Conservation (phyloP, 2,888 invertebrate genomes). For the Drosophila tanythrix region DNA sequence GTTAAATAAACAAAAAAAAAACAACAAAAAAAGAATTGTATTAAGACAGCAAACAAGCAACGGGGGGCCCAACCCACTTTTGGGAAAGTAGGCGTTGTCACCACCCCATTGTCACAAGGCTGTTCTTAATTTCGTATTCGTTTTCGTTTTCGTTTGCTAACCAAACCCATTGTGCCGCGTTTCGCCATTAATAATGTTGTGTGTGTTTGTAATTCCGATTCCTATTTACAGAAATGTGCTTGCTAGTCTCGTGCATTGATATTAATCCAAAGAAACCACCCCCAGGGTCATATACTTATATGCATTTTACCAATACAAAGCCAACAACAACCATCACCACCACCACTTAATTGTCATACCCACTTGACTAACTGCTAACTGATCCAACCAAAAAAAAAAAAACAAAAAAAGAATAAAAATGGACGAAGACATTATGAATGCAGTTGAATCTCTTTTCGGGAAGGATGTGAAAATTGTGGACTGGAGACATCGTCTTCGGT, state of each 20-base stretch:
- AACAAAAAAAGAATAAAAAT: conserved; percentile 73
- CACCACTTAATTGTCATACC: conserved; percentile 47
- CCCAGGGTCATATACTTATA: conserved; percentile 63
- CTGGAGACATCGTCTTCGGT: conserved; percentile 90
- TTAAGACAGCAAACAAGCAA: conserved; percentile 19
- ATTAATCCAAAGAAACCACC: conserved; percentile 75
- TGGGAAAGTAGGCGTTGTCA: conserved; percentile 65
- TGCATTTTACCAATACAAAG: conserved; percentile 66
- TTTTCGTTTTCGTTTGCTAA: conserved; percentile 35
- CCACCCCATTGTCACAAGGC: conserved; percentile 58
- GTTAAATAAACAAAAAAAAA: conserved; percentile 9
- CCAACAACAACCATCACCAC: conserved; percentile 79
- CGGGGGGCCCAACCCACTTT: conserved; percentile 48
- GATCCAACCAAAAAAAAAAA: conserved; percentile 25
- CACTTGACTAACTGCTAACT: conserved; percentile 59
- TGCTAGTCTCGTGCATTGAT: conserved; percentile 63
- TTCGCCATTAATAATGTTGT: conserved; percentile 24
- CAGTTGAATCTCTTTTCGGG: conserved; percentile 90
- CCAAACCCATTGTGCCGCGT: conserved; percentile 37
- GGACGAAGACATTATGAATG: conserved; percentile 91
- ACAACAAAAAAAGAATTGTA: conserved; percentile 26
- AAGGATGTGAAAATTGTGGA: conserved; percentile 90
- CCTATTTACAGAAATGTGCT: conserved; percentile 71
- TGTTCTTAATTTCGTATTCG: conserved; percentile 26
- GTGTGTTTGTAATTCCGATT: conserved; percentile 37